phyloP scores from a whole-genome alignment of 2,888 invertebrate genomes.

The Nudaria mundana region DNA sequence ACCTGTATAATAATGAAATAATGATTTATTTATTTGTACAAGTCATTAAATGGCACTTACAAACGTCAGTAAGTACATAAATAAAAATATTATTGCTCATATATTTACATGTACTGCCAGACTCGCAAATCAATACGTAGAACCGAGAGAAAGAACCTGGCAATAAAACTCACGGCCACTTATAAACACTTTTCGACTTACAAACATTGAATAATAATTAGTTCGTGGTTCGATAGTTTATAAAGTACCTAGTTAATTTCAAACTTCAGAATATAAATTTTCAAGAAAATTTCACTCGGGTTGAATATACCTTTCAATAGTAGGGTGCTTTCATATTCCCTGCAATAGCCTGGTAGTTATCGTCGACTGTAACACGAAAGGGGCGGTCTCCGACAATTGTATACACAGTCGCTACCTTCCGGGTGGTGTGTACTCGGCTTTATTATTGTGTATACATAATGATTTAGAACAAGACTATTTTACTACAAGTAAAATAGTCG shows the following conservation, averaged over 20 bases:
- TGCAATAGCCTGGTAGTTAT: slow-evolving; percentile 30
- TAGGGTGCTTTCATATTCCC: slow-evolving; percentile 31
- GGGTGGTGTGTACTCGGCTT: slow-evolving; percentile 20
- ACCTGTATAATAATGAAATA: too few relatives aligned
- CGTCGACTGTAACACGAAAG: slow-evolving; percentile 49
- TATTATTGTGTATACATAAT: slow-evolving; percentile 24
- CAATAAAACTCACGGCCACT: too few relatives aligned
- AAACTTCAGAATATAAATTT: not conserved
- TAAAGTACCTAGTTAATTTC: not conserved
- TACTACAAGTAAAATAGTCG: not conserved
- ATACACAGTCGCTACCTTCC: slow-evolving; percentile 37
- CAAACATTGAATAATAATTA: too few relatives aligned
- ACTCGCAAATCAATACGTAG: too few relatives aligned
- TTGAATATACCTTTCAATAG: slow-evolving; percentile 25
- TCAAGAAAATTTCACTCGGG: slow-evolving; percentile 7
- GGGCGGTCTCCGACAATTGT: slow-evolving; percentile 47
- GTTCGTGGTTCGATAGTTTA: too few relatives aligned
- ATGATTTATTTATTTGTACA: too few relatives aligned
- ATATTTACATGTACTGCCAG: too few relatives aligned
- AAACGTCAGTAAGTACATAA: too few relatives aligned
- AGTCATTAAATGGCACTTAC: too few relatives aligned
- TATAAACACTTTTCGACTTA: too few relatives aligned
- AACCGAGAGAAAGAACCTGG: too few relatives aligned
- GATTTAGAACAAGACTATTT: slow-evolving; percentile 11
- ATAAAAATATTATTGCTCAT: too few relatives aligned